Evolutionary conservation across 2,113 vertebrate genomes (phyloP).

Genomic region (Morone saxatilis): DNA sequence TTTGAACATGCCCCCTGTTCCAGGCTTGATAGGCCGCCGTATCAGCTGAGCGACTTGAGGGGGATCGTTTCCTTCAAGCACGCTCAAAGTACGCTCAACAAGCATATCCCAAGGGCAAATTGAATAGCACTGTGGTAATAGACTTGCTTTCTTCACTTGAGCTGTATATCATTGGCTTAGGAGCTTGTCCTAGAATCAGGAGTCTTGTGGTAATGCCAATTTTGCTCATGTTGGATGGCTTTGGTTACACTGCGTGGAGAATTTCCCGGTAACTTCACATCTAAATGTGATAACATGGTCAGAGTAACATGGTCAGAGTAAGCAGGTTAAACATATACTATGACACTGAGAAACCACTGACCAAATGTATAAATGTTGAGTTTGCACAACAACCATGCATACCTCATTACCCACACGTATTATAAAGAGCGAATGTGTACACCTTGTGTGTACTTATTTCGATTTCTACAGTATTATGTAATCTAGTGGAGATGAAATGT

Average conservation of each 20-base stretch:
- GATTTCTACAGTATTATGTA: no score
- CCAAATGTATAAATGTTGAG: not conserved
- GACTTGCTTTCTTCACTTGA: constrained; percentile 36
- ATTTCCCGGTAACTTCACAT: not conserved
- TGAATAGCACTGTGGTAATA: constrained; percentile 42
- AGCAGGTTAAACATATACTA: not conserved
- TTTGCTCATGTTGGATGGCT: constrained; percentile 18
- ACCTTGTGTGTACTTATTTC: no score
- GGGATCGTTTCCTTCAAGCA: constrained; percentile 58
- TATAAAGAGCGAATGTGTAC: not conserved
- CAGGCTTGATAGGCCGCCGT: constrained; percentile 25
- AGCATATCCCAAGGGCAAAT: constrained; percentile 61
- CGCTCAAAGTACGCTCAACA: constrained; percentile 52
- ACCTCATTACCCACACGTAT: not conserved
- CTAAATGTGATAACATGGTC: not conserved
- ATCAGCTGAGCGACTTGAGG: constrained; percentile 55
- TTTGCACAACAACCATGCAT: not conserved
- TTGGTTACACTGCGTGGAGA: not conserved
- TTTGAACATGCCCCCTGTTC: constrained; percentile 64
- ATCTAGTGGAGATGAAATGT: no score
- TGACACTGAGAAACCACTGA: not conserved
- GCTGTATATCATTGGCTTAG: constrained; percentile 43
- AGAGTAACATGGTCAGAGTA: not conserved
- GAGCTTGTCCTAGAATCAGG: constrained; percentile 20
- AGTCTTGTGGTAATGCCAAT: constrained; percentile 12